A percentile compares a stretch with the other conserved stretches of the same genome.
Evolutionary conservation across 2,113 vertebrate genomes (phyloP).

Genomic region (Callipepla californica): DNA sequence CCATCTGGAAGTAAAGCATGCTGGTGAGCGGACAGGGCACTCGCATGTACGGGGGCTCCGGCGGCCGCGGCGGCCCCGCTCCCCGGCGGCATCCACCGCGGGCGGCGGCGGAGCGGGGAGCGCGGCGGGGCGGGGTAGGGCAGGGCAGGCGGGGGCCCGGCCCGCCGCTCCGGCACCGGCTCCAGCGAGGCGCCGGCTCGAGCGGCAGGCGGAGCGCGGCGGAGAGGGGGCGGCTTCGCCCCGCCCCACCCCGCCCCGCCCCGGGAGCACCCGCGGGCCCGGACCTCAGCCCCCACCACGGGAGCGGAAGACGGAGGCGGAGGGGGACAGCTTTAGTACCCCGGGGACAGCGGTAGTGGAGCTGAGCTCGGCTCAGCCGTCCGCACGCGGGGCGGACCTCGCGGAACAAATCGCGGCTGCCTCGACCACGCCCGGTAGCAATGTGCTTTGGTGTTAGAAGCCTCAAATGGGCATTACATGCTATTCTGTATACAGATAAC

Average conservation of each 20-base stretch:
- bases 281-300: too few relatives aligned
- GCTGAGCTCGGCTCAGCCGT: too few relatives aligned
- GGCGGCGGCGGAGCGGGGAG: too few relatives aligned
- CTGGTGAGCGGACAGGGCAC: constrained; percentile 71
- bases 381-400: too few relatives aligned
- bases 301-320: neutral
- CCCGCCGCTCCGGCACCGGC: too few relatives aligned
- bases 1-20: constrained; percentile 99
- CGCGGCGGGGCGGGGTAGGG: too few relatives aligned
- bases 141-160: too few relatives aligned
- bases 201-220: constrained; percentile 9
- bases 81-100: neutral
- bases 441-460: fast-evolving
- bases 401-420: too few relatives aligned
- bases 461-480: fast-evolving
- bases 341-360: neutral
- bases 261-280: too few relatives aligned
- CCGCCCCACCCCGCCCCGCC: neutral
- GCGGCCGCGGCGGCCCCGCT: constrained; percentile 42
- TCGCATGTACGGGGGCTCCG: constrained; percentile 35
- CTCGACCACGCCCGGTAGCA: neutral
- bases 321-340: neutral
- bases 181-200: too few relatives aligned
- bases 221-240: neutral
- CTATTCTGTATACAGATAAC: fast-evolving